Base-by-base conservation (phyloP, 2,888 invertebrate species). In the Leptodirus hochenwartii region DNA sequence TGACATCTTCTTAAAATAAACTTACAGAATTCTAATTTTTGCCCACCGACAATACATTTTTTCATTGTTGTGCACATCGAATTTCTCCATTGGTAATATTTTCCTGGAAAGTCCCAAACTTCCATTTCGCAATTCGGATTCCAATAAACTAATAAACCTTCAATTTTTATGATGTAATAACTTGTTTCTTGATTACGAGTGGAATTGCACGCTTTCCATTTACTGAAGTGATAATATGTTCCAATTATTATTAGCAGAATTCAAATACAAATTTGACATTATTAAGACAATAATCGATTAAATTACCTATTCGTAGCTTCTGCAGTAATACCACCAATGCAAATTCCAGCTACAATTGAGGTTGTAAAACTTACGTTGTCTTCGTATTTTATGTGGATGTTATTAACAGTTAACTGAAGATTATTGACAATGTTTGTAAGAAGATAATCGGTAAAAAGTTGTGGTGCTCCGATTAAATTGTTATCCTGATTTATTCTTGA, bases 11-110 rank as follows among this genome's bases (percentile, higher is more conserved):
- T 15, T 30, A 15, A n/a, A n/a, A n/a, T n/a, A n/a, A 15, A 65
- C 74, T 68, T 55, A 82, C 82, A 58, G 53, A 82, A 82, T 43
- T 81, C 73, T 50, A 82, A 79, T 35, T 75, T 71, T 48, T 79
- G 74, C 36, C 70, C 68, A 46, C 75, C 73, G 58, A 80, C 73
- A 11, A 71, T 70, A 49, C 80, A 80, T 40, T 75, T 77, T 43
- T 78, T 69, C 5, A 82, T 54, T 1, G 80, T 77, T 28, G 65
- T 67, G 11, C 73, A 62, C 75, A 82, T 75, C 28, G 72, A 64
- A 41, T 72, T 74, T 46, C 78, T 74, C 79, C 80, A 79, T 47
- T 67, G 61, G 38, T 69, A 72, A 43, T 64, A 74, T 49, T 68
- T 63, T 53, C 47, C 63, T 54, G 41, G 61, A 47, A 47, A 62